Conservation (phyloP, 2,113 vertebrate genomes). For the Carollia perspicillata region DNA sequence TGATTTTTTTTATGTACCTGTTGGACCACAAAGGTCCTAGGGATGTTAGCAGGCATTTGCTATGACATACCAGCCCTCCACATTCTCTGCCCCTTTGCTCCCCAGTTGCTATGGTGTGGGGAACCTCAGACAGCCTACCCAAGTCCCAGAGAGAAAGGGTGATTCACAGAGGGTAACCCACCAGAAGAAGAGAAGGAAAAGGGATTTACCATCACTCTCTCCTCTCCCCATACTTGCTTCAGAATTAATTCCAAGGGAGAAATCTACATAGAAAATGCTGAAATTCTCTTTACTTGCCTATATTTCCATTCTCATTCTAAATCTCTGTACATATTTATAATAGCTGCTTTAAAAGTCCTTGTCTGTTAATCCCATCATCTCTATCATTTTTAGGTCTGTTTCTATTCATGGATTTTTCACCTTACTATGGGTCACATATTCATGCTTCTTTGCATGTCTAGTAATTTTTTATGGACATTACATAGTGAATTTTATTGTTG, state of each 20-base stretch:
- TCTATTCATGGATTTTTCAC: background rate
- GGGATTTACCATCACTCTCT: background rate
- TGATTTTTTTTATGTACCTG: background rate
- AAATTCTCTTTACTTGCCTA: background rate
- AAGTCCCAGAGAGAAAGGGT: background rate
- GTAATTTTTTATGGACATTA: background rate
- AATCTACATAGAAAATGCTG: background rate
- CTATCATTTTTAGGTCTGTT: background rate
- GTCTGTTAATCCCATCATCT: background rate
- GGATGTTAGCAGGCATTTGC: background rate
- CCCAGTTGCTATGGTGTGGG: background rate
- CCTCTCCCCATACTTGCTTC: background rate
- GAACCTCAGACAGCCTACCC: background rate
- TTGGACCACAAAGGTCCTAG: background rate
- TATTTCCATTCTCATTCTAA: background rate
- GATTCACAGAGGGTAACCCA: background rate
- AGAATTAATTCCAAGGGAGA: constrained; percentile 9
- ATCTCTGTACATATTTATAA: background rate
- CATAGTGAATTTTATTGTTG: background rate
- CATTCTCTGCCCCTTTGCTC: background rate
- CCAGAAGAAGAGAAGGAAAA: background rate
- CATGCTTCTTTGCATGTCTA: background rate
- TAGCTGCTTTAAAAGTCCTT: background rate
- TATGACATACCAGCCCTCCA: background rate
- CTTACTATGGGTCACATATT: background rate